phyloP scores from a whole-genome alignment of 2,888 invertebrate genomes.

The Zonitis immaculata region DNA sequence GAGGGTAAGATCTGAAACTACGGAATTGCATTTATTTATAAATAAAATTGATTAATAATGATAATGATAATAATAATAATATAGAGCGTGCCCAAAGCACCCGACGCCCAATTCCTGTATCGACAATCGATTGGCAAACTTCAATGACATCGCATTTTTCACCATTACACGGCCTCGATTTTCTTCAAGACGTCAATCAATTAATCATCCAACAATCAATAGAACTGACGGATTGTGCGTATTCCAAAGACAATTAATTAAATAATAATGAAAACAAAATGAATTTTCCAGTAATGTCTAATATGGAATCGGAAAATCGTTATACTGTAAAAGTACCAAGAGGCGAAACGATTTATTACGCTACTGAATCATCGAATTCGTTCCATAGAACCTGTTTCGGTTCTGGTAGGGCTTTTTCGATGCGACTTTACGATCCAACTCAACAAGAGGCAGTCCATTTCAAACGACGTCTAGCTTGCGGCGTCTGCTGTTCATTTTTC shows the following conservation, averaged over 20 bases:
- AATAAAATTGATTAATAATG: background rate
- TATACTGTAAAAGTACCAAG: conserved; percentile 67
- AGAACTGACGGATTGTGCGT: conserved; percentile 69
- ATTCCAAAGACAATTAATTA: too few species aligned
- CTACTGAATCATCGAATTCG: conserved; percentile 61
- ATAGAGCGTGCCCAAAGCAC: conserved; percentile 25
- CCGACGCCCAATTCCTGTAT: conserved; percentile 57
- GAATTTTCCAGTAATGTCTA: conserved; percentile 37
- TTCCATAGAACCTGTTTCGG: conserved; percentile 68
- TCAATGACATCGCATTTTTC: conserved; percentile 56
- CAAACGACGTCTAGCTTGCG: conserved; percentile 63
- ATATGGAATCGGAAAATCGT: conserved; percentile 64
- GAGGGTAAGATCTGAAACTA: conserved; percentile 3
- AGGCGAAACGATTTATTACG: conserved; percentile 72
- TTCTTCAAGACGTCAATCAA: conserved; percentile 63
- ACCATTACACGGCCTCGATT: conserved; percentile 65
- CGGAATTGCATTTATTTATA: background rate
- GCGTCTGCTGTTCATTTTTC: conserved; percentile 63
- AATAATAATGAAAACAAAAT: background rate
- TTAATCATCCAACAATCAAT: conserved; percentile 75
- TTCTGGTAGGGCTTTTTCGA: conserved; percentile 65
- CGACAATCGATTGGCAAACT: conserved; percentile 58
- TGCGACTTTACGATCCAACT: conserved; percentile 78
- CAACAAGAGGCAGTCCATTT: conserved; percentile 77
- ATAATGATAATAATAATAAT: background rate